Base-by-base conservation (phyloP, 37 sponge, comb jelly and placozoan genomes). In the Amphimedon queenslandica region DNA sequence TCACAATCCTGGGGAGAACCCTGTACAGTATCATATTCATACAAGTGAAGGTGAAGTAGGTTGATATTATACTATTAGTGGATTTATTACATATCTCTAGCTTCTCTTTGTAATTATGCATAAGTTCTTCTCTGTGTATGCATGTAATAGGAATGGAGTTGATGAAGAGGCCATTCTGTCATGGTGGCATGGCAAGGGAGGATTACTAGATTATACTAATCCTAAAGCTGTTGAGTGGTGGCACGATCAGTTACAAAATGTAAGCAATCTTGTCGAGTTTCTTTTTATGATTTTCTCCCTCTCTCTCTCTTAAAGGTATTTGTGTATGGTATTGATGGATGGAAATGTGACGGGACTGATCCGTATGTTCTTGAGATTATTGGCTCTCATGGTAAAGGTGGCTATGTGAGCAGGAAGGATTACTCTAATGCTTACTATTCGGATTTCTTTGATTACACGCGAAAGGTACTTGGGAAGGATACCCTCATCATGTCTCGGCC, bases 261-360 rank as follows among this genome's bases (percentile, higher is more conserved):
- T 82, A 32, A 29, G 64, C 13, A 63, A 30, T 10, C 18, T 10
- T 30, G 28, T 30, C 24, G 21, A 47, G 8, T 47, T 8, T 47
- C 5, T 53, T 56, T 2, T 2, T 32, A 57, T 16, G 20, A 28
- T 8, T 27, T 31, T 77, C 40, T 57, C 57, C 10, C 29, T 55
- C 10, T n/a, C 25, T 24, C 29, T 36, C 38, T 24, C 3, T 31
- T 28, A 13, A 41, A 90, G 91, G 91, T 63, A 8, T 61, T 91
- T 4, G 28, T 40, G 5, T 42, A 67, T 40, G 87, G 77, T 32
- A 86, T 91, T 39, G 92, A 91, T 75, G 92, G 92, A 4, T 91
- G 92, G 92, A 91, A 91, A 66, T 91, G 92, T 79, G 92, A 91
- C 73, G 92, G 87, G 18, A 91, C 92, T 6, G 92, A 91, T 37